These are phyloP conservation scores for Paratrypauchen microcephalus DNA, from an alignment of 2,797 vertebrate species.

Conservation along the genomic window DNA sequence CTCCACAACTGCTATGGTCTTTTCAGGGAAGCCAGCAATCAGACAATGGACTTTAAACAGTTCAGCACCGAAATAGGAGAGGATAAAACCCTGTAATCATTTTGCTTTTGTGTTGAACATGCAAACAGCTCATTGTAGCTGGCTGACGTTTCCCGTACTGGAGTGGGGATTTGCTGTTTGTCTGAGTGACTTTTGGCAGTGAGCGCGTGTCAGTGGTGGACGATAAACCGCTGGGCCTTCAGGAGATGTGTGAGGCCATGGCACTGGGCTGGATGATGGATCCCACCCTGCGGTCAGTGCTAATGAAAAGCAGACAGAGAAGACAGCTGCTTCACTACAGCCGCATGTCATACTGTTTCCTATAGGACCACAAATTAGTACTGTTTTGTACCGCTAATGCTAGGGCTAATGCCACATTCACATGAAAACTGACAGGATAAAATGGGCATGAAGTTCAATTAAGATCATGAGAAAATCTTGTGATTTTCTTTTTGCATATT, in stretches of 20 bases:
- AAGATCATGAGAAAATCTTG: not conserved
- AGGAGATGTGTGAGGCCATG: slow-evolving; percentile 53
- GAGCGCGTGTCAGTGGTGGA: slow-evolving; percentile 48
- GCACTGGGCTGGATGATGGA: slow-evolving; percentile 47
- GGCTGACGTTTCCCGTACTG: slow-evolving; percentile 44
- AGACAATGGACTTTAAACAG: slow-evolving; percentile 34
- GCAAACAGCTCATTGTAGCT: slow-evolving; percentile 39
- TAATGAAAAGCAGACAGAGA: slow-evolving; percentile 59
- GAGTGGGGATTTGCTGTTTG: slow-evolving; percentile 46
- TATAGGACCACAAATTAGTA: slow-evolving; percentile 31
- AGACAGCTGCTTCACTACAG: slow-evolving; percentile 43
- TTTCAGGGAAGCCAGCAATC: slow-evolving; percentile 44
- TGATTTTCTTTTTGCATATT: not conserved
- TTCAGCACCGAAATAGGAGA: slow-evolving; percentile 39
- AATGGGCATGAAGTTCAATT: not conserved
- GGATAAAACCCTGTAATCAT: slow-evolving; percentile 33
- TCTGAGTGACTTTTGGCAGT: slow-evolving; percentile 52
- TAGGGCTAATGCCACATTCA: slow-evolving; percentile 1
- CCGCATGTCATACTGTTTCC: slow-evolving; percentile 28
- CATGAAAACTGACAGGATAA: not conserved
- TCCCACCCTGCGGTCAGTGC: slow-evolving; percentile 41
- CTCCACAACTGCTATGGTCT: not conserved
- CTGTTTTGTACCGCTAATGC: slow-evolving; percentile 21
- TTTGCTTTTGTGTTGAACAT: slow-evolving; percentile 41
- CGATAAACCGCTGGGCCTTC: slow-evolving; percentile 46